Percentiles rank a stretch among this genome's conserved stretches.
Conservation (phyloP, 2,888 invertebrate genomes). For the Leptarthrus brevirostris region DNA sequence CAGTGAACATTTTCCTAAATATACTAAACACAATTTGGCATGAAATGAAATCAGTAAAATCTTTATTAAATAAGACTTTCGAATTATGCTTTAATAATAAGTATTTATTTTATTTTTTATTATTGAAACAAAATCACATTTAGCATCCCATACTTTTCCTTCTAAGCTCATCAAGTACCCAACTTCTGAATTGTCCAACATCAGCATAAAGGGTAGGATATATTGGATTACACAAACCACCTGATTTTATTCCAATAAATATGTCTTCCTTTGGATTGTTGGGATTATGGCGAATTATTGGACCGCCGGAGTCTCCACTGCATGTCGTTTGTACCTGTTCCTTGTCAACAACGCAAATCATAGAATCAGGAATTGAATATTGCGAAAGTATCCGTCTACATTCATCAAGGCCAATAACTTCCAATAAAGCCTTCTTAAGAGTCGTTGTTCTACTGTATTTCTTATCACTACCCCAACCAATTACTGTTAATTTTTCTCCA, state of each 20-base stretch:
- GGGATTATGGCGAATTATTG: constrained; percentile 22
- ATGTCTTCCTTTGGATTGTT: constrained; percentile 3
- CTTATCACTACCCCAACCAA: constrained; percentile 37
- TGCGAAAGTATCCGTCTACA: constrained; percentile 8
- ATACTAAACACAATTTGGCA: no score
- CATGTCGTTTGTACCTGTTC: constrained; percentile 19
- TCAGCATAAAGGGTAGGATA: constrained; percentile 24
- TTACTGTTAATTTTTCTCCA: constrained; percentile 32
- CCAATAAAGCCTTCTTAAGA: constrained; percentile 10
- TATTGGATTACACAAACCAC: constrained; percentile 22
- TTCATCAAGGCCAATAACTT: background rate
- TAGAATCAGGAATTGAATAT: constrained; percentile 18
- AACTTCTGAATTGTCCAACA: constrained; percentile 3
- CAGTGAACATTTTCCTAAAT: no score
- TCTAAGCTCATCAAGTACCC: constrained; percentile 22
- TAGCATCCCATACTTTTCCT: no score
- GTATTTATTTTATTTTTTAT: no score
- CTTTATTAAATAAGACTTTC: no score
- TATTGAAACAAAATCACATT: no score
- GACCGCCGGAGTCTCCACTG: constrained; percentile 33
- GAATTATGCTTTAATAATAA: no score
- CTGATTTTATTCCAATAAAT: constrained; percentile 15
- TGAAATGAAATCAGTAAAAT: no score
- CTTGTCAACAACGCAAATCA: constrained; percentile 28
- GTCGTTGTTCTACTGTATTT: background rate